Evolutionary conservation across 1,140 invertebrate genomes (phyloP).

Genomic region (Drosophila fuyamai): DNA sequence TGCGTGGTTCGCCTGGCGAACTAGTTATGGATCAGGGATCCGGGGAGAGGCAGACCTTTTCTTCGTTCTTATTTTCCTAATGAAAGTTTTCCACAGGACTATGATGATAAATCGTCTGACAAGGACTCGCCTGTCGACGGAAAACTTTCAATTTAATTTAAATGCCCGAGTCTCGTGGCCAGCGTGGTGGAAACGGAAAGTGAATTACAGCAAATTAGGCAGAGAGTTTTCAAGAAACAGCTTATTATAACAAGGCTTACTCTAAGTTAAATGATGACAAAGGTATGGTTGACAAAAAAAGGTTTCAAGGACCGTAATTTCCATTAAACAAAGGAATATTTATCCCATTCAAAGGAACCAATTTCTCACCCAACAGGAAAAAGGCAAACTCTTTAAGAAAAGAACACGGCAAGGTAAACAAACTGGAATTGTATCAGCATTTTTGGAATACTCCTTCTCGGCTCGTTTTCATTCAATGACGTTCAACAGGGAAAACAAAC

Average conservation of each 20-base stretch:
- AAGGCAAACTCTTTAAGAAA: slow-evolving; percentile 5
- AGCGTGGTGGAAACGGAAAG: slow-evolving; percentile 19
- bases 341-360: slow-evolving; percentile 1
- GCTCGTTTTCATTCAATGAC: slow-evolving; percentile 51
- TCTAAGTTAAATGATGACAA: neutral
- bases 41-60: slow-evolving; percentile 15
- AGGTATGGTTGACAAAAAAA: neutral
- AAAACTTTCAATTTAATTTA: slow-evolving; percentile 75
- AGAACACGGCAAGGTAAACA: slow-evolving; percentile 27
- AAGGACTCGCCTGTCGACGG: slow-evolving; percentile 30
- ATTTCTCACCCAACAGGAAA: slow-evolving; percentile 17
- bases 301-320: neutral
- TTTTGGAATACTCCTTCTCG: slow-evolving; percentile 22
- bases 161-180: slow-evolving; percentile 28
- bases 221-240: slow-evolving; percentile 13
- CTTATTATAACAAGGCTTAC: slow-evolving; percentile 19
- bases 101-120: slow-evolving; percentile 72
- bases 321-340: neutral
- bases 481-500: slow-evolving; percentile 43
- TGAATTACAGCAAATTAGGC: slow-evolving; percentile 37
- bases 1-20: slow-evolving; percentile 56
- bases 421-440: slow-evolving; percentile 48
- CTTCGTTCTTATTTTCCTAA: slow-evolving; percentile 48
- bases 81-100: slow-evolving; percentile 49
- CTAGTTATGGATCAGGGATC: slow-evolving; percentile 26